These are phyloP conservation scores for Zaprionus gabonicus DNA, from an alignment of 1,140 invertebrate genomes.

Conservation along the genomic window DNA sequence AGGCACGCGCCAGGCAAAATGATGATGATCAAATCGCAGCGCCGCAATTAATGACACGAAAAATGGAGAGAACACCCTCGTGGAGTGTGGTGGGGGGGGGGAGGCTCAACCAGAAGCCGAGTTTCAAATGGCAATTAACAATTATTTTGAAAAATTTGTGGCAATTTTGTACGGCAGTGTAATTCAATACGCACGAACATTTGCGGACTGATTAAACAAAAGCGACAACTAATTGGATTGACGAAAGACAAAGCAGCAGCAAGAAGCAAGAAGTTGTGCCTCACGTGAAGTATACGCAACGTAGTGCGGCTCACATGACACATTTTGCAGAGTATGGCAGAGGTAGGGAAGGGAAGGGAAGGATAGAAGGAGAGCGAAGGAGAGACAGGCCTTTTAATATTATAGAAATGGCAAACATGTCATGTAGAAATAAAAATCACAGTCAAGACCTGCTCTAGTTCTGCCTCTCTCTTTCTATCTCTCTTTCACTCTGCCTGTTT, in stretches of 20 bases:
- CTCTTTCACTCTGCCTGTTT: not conserved
- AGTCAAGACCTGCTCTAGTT: conserved; percentile 3
- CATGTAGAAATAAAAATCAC: conserved; percentile 19
- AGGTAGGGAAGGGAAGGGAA: too few relatives aligned
- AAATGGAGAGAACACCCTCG: not conserved
- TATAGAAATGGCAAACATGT: conserved; percentile 28
- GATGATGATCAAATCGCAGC: not conserved
- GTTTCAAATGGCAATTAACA: conserved; percentile 13
- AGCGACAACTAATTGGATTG: conserved; percentile 28
- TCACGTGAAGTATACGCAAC: conserved; percentile 21
- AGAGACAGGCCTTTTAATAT: conserved; percentile 6
- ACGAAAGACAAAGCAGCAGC: not conserved
- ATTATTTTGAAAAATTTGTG: conserved; percentile 10
- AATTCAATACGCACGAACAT: conserved; percentile 18
- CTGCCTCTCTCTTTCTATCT: not conserved
- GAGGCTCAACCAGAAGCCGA: not conserved
- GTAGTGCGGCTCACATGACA: not conserved
- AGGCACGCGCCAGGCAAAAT: not conserved
- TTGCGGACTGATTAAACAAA: conserved; percentile 8
- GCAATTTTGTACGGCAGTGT: conserved; percentile 10
- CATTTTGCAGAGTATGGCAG: not conserved
- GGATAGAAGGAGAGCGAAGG: not conserved
- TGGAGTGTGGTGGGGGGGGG: not conserved
- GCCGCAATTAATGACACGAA: not conserved
- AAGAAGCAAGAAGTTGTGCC: not conserved